These are phyloP conservation scores for Chironomus tepperi DNA, from an alignment of 1,140 invertebrate species.

Conservation along the genomic window DNA sequence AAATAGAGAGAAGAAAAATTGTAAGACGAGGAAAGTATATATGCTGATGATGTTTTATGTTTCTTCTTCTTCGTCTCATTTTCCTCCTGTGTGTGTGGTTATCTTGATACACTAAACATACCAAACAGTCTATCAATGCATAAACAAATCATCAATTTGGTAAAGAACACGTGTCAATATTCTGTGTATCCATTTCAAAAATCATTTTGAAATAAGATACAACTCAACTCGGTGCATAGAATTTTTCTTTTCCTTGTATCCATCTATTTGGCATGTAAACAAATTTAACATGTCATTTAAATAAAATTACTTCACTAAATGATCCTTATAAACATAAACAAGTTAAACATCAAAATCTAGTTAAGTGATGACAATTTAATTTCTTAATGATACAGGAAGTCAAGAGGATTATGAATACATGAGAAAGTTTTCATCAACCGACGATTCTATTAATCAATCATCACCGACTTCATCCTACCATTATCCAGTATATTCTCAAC, in stretches of 20 bases:
- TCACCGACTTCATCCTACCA: neutral
- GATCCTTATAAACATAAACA: neutral
- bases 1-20: neutral
- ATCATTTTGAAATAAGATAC: neutral
- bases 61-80: neutral
- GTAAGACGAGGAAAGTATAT: neutral
- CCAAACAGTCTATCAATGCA: constrained; percentile 20
- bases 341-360: neutral
- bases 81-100: neutral
- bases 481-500: constrained; percentile 16
- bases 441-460: constrained; percentile 12
- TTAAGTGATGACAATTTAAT: neutral
- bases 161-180: constrained; percentile 10
- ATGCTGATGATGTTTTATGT: constrained; percentile 13
- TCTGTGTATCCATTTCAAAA: neutral
- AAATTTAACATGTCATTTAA: neutral
- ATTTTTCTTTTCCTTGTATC: neutral
- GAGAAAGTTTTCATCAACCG: constrained; percentile 20
- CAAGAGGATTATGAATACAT: constrained; percentile 19
- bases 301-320: neutral
- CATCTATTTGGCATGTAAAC: neutral
- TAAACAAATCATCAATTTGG: constrained; percentile 23
- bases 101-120: neutral
- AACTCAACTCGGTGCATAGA: neutral
- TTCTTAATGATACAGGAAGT: neutral